These are phyloP conservation scores for Baryphthengus martii DNA, from an alignment of 2,113 vertebrate genomes.

Conservation along the genomic window DNA sequence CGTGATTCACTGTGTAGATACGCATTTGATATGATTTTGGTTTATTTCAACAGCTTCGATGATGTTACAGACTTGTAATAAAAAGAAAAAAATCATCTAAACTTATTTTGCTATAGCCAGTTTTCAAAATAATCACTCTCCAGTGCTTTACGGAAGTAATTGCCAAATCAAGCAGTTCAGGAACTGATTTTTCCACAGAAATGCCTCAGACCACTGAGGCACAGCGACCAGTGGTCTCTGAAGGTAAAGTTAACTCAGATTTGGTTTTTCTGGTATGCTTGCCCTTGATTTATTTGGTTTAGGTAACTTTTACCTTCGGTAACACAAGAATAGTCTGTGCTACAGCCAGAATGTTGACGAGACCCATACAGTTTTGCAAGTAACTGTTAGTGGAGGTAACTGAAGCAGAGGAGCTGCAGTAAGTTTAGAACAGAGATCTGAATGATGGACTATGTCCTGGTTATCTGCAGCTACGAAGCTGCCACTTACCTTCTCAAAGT, in stretches of 20 bases:
- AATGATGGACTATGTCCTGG: background rate
- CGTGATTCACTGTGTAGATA: constrained; percentile 72
- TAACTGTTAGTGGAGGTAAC: background rate
- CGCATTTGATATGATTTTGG: constrained; percentile 65
- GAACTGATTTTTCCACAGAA: background rate
- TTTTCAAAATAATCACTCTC: constrained; percentile 33
- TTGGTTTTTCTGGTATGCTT: background rate
- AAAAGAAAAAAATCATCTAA: constrained; percentile 40
- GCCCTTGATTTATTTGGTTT: background rate
- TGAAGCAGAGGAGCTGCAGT: background rate
- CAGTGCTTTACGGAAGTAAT: constrained; percentile 14
- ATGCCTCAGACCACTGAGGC: background rate
- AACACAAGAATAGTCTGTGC: background rate
- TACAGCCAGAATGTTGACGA: background rate
- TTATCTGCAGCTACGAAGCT: background rate
- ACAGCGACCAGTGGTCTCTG: background rate
- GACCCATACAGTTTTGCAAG: background rate
- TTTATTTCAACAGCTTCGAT: constrained; percentile 54
- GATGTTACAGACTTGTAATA: constrained; percentile 69
- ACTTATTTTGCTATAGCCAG: constrained; percentile 57
- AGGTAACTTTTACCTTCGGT: background rate
- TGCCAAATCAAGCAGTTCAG: background rate
- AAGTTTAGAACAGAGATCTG: background rate
- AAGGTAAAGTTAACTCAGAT: background rate
- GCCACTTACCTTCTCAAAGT: background rate